Evolutionary conservation across 2,888 invertebrate genomes (phyloP).

Genomic region (Deladenus siricidicola): DNA sequence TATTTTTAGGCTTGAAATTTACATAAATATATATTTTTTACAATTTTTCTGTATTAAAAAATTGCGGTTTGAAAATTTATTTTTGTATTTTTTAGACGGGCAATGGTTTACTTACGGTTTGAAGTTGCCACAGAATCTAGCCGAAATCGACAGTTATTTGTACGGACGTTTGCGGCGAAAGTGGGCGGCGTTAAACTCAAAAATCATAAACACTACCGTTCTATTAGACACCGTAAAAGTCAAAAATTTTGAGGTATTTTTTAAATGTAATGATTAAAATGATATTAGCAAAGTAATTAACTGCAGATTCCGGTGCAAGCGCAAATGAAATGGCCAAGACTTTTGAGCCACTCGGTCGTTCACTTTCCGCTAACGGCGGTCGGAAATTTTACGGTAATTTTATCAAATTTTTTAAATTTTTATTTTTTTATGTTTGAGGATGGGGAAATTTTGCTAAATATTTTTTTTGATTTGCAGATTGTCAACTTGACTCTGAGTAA

Average conservation of each 20-base stretch:
- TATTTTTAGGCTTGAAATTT: background rate
- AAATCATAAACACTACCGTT: constrained; percentile 65
- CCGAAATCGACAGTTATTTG: constrained; percentile 67
- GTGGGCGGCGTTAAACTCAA: constrained; percentile 56
- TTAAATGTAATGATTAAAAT: too few species aligned
- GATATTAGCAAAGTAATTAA: background rate
- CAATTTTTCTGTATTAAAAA: background rate
- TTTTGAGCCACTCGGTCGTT: constrained; percentile 57
- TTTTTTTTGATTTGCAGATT: constrained; percentile 53
- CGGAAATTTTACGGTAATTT: constrained; percentile 56
- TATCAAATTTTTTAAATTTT: background rate
- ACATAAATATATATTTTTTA: background rate
- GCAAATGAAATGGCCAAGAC: constrained; percentile 65
- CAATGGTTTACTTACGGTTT: constrained; percentile 66
- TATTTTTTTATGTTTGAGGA: constrained; percentile 1
- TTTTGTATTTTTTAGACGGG: constrained; percentile 58
- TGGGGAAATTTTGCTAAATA: too few species aligned
- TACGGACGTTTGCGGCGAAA: constrained; percentile 63
- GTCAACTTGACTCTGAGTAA: constrained; percentile 67
- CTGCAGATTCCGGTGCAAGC: constrained; percentile 63
- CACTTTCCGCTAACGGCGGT: constrained; percentile 69
- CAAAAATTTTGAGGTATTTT: constrained; percentile 58
- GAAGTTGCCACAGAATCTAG: constrained; percentile 63
- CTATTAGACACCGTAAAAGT: constrained; percentile 69
- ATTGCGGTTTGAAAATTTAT: background rate